Conservation (phyloP, 2,797 vertebrate genomes). For the Poecilia gillii region DNA sequence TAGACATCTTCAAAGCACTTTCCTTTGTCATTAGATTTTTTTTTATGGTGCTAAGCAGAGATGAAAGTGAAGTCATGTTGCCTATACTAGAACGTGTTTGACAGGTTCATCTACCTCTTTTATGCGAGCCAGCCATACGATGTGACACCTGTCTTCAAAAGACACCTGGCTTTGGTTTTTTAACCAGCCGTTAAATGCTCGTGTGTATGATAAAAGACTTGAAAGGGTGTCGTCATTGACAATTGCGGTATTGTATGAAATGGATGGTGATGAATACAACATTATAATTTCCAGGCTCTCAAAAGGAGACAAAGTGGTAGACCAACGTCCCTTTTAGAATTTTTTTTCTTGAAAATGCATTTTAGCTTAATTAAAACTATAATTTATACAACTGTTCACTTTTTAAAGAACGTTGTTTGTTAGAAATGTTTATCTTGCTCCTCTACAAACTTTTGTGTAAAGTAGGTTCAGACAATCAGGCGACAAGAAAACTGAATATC, state of each 20-base stretch:
- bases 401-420: background rate
- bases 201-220: background rate
- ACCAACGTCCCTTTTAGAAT: background rate
- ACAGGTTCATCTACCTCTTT: background rate
- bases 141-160: background rate
- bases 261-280: background rate
- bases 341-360: background rate
- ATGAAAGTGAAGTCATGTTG: background rate
- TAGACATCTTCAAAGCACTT: conserved; percentile 5
- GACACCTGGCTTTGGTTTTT: background rate
- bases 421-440: background rate
- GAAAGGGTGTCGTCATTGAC: background rate
- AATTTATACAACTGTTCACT: background rate
- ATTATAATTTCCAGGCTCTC: background rate
- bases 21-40: background rate
- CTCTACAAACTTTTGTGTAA: background rate
- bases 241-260: background rate
- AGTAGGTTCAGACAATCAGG: background rate
- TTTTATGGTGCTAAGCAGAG: background rate
- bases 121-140: background rate
- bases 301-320: background rate
- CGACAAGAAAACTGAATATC: background rate
- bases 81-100: background rate
- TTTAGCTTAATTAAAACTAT: background rate
- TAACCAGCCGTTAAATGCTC: background rate